Evolutionary conservation across 2,113 vertebrate genomes (phyloP).

Genomic region (Sylvia atricapilla): DNA sequence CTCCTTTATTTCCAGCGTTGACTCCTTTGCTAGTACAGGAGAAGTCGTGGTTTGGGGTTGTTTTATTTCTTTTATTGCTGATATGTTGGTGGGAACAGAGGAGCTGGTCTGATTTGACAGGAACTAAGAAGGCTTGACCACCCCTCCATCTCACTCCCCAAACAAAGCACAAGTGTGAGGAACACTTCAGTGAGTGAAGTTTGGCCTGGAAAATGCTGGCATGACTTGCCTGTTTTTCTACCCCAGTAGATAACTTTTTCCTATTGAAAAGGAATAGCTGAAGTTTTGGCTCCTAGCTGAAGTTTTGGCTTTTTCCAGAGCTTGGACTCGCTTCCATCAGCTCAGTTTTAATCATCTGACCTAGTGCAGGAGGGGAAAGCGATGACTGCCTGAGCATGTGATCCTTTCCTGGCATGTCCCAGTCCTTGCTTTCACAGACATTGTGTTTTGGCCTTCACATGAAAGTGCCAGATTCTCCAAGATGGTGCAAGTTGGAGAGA

Average conservation of each 20-base stretch:
- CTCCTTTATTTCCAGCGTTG: background rate
- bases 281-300: background rate
- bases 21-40: background rate
- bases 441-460: background rate
- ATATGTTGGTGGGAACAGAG: background rate
- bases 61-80: background rate
- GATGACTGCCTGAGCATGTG: background rate
- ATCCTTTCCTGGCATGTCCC: background rate
- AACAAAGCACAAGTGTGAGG: background rate
- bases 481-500: background rate
- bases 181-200: background rate
- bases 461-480: background rate
- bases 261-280: background rate
- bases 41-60: background rate
- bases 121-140: background rate
- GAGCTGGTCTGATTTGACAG: background rate
- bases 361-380: background rate
- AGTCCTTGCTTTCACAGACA: background rate
- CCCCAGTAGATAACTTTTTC: slow-evolving; percentile 19
- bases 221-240: background rate
- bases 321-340: background rate
- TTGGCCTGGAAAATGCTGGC: background rate
- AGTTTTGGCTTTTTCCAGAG: background rate
- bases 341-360: background rate
- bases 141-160: background rate